Conservation (phyloP, 1,140 invertebrate genomes). For the Cherax quadricarinatus region DNA sequence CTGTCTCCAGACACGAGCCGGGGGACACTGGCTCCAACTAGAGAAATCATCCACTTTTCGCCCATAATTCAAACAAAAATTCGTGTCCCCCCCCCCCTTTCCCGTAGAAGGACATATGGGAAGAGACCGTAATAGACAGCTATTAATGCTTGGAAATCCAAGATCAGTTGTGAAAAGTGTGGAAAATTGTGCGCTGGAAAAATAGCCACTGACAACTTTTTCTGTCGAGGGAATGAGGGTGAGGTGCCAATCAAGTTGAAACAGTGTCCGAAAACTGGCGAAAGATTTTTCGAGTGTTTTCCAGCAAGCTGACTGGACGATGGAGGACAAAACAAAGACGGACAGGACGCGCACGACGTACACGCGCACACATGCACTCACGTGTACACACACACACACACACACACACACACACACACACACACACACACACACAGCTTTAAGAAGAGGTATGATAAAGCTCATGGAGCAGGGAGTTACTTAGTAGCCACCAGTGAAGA, state of each 20-base stretch:
- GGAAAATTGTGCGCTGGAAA: constrained; percentile 64
- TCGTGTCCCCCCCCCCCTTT: too few relatives aligned
- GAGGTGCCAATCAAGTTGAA: constrained; percentile 67
- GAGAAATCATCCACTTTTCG: background rate
- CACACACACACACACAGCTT: constrained; percentile 9
- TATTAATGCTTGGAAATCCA: constrained; percentile 50
- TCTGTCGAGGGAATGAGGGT: constrained; percentile 57
- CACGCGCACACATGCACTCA: constrained; percentile 13
- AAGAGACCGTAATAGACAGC: constrained; percentile 21
- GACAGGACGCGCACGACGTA: background rate
- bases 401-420: constrained; percentile 34
- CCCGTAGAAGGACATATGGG: background rate
- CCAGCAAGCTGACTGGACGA: constrained; percentile 12
- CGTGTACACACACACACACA: constrained; percentile 14
- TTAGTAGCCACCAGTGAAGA: too few relatives aligned
- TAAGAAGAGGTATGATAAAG: too few relatives aligned
- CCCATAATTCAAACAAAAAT: background rate
- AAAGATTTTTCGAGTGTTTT: constrained; percentile 47
- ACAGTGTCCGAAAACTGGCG: constrained; percentile 49
- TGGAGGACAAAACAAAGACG: constrained; percentile 1
- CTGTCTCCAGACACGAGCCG: background rate
- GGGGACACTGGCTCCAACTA: background rate
- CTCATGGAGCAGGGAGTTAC: too few relatives aligned
- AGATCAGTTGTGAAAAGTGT: constrained; percentile 54
- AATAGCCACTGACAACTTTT: constrained; percentile 64